Conservation (phyloP, 2,113 vertebrate genomes). For the Accipiter virgatus region DNA sequence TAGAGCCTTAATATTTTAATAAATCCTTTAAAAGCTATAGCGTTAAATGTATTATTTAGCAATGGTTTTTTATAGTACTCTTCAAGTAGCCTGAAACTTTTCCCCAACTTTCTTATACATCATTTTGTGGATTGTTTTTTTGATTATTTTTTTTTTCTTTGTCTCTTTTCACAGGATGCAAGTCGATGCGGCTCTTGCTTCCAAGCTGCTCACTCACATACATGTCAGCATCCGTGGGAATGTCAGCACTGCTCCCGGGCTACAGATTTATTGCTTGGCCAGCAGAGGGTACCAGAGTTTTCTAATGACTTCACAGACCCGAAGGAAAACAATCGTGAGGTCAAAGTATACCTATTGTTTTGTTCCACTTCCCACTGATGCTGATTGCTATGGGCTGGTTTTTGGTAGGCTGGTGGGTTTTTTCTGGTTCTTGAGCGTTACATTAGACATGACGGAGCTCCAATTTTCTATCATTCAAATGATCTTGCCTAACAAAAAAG, state of each 20-base stretch:
- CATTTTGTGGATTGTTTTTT: not conserved
- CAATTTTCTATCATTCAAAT: not conserved
- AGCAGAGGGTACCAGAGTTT: conserved; percentile 77
- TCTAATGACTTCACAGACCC: conserved; percentile 18
- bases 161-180: not conserved
- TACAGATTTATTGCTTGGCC: conserved; percentile 35
- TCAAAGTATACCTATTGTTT: not conserved
- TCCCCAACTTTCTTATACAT: not conserved
- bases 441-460: not conserved
- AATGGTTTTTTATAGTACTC: not conserved
- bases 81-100: not conserved
- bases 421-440: not conserved
- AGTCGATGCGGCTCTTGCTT: not conserved
- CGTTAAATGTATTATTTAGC: not conserved
- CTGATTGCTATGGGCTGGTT: not conserved
- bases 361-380: not conserved
- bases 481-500: not conserved
- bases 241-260: not conserved
- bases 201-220: not conserved
- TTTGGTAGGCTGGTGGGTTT: not conserved
- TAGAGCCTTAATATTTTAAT: not conserved
- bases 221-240: not conserved
- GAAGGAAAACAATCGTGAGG: not conserved
- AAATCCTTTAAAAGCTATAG: not conserved
- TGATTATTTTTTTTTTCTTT: accelerated